Evolutionary conservation across 2,113 vertebrate species (phyloP).

Genomic region (Atlantisia rogersi): DNA sequence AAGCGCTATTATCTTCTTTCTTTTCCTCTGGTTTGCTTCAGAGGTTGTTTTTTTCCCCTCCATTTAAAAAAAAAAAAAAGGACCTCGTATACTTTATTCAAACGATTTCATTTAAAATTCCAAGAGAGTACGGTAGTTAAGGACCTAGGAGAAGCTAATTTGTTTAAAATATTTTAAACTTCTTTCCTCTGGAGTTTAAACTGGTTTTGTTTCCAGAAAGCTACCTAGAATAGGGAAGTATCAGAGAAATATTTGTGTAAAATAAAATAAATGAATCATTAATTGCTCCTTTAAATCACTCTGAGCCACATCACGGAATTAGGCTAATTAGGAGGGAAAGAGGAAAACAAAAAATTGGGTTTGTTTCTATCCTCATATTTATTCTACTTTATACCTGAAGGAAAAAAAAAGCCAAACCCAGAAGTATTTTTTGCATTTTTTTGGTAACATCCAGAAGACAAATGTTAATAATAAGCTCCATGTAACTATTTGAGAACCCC

Average conservation of each 20-base stretch:
- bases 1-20: slow-evolving; percentile 79
- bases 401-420: not conserved
- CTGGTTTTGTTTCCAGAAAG: not conserved
- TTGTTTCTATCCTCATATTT: not conserved
- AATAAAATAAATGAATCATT: not conserved
- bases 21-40: slow-evolving; percentile 70
- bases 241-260: not conserved
- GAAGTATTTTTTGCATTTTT: not conserved
- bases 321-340: not conserved
- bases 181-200: slow-evolving; percentile 14
- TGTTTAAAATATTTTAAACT: slow-evolving; percentile 48
- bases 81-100: slow-evolving; percentile 66
- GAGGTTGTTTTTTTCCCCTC: slow-evolving; percentile 49
- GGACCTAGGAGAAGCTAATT: slow-evolving; percentile 22
- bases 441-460: not conserved
- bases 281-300: not conserved
- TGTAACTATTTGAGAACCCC: not conserved
- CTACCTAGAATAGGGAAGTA: not conserved
- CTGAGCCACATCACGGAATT: not conserved
- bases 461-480: not conserved
- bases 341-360: not conserved
- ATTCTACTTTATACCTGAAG: not conserved
- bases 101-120: slow-evolving; percentile 72
- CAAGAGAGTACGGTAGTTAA: slow-evolving; percentile 9
- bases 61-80: not conserved